Evolutionary conservation across 2,113 vertebrate species (phyloP).

Genomic region (Gallinago media): DNA sequence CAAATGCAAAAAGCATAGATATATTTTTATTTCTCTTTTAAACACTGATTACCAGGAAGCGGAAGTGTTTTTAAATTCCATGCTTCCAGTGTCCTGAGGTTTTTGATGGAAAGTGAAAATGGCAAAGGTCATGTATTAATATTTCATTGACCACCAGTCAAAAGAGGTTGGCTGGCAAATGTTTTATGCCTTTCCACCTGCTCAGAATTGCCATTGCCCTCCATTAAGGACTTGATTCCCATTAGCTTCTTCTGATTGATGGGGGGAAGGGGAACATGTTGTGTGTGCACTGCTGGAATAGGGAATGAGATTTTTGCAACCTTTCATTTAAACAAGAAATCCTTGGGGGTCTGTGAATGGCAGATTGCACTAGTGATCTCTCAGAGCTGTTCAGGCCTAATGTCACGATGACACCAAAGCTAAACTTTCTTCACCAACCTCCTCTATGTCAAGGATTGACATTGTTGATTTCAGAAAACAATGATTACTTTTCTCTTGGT

Average conservation of each 20-base stretch:
- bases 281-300: not conserved
- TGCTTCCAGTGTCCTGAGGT: not conserved
- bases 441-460: constrained; percentile 5
- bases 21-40: not conserved
- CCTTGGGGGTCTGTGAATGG: constrained; percentile 49
- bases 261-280: constrained; percentile 15
- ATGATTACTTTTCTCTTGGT: constrained; percentile 24
- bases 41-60: not conserved
- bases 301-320: constrained; percentile 36
- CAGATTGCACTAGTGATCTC: constrained; percentile 16
- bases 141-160: constrained; percentile 17
- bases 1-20: not conserved
- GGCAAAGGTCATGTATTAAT: constrained; percentile 33
- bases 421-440: constrained; percentile 32
- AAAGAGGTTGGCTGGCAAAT: not conserved
- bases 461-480: constrained; percentile 29
- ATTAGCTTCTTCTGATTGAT: not conserved
- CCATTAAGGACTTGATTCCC: constrained; percentile 23
- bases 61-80: not conserved
- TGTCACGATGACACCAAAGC: not conserved
- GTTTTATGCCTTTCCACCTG: constrained; percentile 11
- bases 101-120: constrained; percentile 25
- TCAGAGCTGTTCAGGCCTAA: constrained; percentile 1
- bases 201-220: not conserved
- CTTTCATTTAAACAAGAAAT: constrained; percentile 43